Base-by-base conservation (phyloP, 2,113 vertebrate species). In the Xiphias gladius region DNA sequence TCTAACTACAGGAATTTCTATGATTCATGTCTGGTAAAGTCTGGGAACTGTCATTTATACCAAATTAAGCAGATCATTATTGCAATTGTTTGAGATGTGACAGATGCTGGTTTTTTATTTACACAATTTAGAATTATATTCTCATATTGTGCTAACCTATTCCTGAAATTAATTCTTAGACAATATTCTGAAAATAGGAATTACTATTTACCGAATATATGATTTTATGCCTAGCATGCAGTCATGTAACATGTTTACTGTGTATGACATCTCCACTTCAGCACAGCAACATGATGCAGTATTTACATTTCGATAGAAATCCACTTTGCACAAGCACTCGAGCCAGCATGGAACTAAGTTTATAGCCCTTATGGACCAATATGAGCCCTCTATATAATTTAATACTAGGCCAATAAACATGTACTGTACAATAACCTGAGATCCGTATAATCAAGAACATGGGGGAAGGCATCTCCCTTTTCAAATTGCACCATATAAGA, bases 291-390 rank as follows among this genome's bases (percentile, higher is more conserved):
- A 70, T 54, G 66, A 84, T 82, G 71, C 67, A 61, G 41, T 84
- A 83, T 91, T 92, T 89, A 88, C 83, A 73, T 88, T 88, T 88
- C 80, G 87, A 89, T 92, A 87, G 82, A 90, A 84, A 71, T 74
- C 80, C 50, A 70, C 63, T 26, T n/a, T 11, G 12, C 62, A 52
- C 6, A 28, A 48, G 48, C 75, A 62, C 39, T 84, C 65, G 32
- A 73, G 73, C 52, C 62, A 71, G 37, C 37, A 28, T 37, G 35
- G 26, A 65, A 30, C 57, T 32, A 30, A 0, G 39, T 77, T 83
- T 82, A 88, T 46, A 76, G 79, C 59, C 87, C 69, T 59, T 39
- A 39, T 61, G 48, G 79, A 57, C 76, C 81, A 69, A 84, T 88
- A 85, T 69, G 24, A 86, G 28, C 30, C 73, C 41, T 50, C 19